Evolutionary conservation across 2,888 invertebrate species (phyloP).

Genomic region (Drosophila paucipuncta): DNA sequence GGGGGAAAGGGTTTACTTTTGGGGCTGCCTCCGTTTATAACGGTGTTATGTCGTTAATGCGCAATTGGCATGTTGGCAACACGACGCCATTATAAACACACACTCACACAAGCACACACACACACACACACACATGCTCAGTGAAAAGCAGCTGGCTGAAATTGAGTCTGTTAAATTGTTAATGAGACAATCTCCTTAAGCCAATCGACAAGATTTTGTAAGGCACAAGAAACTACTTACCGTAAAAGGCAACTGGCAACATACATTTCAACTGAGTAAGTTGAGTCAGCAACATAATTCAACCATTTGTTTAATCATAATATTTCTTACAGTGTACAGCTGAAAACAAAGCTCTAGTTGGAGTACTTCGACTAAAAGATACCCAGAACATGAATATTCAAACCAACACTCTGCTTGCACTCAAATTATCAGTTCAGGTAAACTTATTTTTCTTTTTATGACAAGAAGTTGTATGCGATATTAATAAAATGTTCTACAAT

Average conservation of each 20-base stretch:
- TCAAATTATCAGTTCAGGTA: not conserved
- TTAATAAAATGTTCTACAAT: not conserved
- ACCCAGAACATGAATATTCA: no score
- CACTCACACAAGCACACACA: slow-evolving; percentile 11
- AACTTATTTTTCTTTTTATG: not conserved
- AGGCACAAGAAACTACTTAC: not conserved
- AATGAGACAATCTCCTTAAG: slow-evolving; percentile 71
- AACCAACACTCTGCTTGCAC: not conserved
- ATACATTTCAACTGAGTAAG: not conserved
- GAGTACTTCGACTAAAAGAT: not conserved
- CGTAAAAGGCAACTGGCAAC: not conserved
- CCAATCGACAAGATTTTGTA: slow-evolving; percentile 43
- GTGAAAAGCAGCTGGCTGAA: slow-evolving; percentile 50
- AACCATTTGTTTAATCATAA: not conserved
- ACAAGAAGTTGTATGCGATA: not conserved
- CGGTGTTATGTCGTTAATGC: slow-evolving; percentile 82
- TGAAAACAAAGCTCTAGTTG: not conserved
- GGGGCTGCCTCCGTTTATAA: slow-evolving; percentile 66
- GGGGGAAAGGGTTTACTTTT: slow-evolving; percentile 1
- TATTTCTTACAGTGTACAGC: not conserved
- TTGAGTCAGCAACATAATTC: not conserved
- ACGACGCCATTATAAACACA: slow-evolving; percentile 43
- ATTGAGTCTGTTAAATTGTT: slow-evolving; percentile 74
- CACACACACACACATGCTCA: slow-evolving; percentile 13
- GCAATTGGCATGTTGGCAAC: slow-evolving; percentile 83